Conservation (phyloP, 2,797 vertebrate species). For the Luscinia megarhynchos region DNA sequence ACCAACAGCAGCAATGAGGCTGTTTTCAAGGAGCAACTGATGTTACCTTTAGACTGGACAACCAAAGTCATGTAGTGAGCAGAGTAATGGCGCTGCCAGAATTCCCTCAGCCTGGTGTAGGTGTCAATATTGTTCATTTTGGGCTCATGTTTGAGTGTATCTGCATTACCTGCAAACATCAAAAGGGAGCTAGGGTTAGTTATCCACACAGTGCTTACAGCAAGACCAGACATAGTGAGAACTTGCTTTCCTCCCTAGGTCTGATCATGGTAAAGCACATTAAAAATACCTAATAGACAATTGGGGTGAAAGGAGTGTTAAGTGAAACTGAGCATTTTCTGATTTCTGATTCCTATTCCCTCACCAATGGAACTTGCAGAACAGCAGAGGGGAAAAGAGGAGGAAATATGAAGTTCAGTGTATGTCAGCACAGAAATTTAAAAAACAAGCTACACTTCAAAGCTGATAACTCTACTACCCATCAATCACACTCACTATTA, state of each 20-base stretch:
- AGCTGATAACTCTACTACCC: background rate
- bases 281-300: background rate
- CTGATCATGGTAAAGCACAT: background rate
- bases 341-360: background rate
- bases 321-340: background rate
- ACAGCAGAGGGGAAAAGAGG: background rate
- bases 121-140: constrained; percentile 89
- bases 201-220: background rate
- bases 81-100: constrained; percentile 92
- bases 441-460: background rate
- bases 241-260: background rate
- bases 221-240: accelerated
- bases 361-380: background rate
- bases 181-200: background rate
- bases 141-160: constrained; percentile 92
- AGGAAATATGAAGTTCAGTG: background rate
- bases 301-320: background rate
- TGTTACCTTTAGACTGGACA: constrained; percentile 93
- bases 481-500: background rate
- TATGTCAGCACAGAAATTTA: background rate
- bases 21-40: background rate
- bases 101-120: constrained; percentile 86
- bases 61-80: constrained; percentile 95
- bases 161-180: constrained; percentile 87
- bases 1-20: background rate